Conservation (phyloP, 2,797 vertebrate genomes). For the Halcyon smyrnensis region DNA sequence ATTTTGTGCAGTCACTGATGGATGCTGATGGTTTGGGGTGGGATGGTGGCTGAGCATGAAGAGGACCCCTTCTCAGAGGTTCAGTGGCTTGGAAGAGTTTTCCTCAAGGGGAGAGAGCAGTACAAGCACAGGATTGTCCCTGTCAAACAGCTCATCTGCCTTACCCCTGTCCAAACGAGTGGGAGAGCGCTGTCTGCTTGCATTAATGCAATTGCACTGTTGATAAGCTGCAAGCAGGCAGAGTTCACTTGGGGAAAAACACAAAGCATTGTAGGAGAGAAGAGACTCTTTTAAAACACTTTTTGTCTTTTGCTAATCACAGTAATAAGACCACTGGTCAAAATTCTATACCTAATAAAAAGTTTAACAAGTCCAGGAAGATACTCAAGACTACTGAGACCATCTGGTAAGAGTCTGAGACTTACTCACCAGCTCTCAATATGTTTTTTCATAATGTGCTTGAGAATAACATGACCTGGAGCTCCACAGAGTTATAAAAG, state of each 20-base stretch:
- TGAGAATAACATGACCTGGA: neutral
- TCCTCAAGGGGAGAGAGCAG: neutral
- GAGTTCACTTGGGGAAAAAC: neutral
- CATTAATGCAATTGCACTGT: neutral
- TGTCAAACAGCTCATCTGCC: neutral
- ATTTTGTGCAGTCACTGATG: neutral
- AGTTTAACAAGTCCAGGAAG: neutral
- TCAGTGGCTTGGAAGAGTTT: constrained; percentile 4
- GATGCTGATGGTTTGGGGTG: neutral
- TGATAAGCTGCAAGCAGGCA: neutral
- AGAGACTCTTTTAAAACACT: neutral
- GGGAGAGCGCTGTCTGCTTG: neutral
- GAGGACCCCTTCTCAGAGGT: neutral
- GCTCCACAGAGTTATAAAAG: neutral
- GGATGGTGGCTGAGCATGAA: neutral
- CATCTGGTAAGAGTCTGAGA: neutral
- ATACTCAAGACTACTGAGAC: neutral
- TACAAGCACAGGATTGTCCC: neutral
- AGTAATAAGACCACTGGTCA: neutral
- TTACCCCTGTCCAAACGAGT: neutral
- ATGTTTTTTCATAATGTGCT: neutral
- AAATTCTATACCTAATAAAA: constrained; percentile 19
- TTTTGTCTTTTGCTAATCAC: neutral
- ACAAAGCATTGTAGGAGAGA: neutral
- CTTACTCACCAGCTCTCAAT: neutral